These are phyloP conservation scores for Miltochrista miniata DNA, from an alignment of 2,888 invertebrate genomes.

Conservation along the genomic window DNA sequence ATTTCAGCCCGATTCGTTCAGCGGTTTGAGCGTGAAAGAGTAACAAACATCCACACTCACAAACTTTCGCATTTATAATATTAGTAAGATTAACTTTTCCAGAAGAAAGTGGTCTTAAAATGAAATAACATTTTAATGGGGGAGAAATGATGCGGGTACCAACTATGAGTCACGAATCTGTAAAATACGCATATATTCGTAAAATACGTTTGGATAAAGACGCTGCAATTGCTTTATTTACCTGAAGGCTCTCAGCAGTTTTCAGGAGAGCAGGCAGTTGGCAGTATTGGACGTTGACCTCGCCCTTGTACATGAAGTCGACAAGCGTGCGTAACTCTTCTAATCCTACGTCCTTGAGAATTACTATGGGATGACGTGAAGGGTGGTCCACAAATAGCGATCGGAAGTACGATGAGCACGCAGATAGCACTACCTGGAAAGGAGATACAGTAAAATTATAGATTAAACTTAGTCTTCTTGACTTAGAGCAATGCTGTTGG, in stretches of 20 bases:
- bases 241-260: conserved; percentile 96
- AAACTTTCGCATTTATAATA: no score
- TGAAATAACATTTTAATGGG: no score
- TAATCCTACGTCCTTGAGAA: conserved; percentile 96
- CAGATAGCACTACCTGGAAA: conserved; percentile 94
- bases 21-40: no score
- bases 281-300: conserved; percentile 97
- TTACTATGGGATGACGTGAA: conserved; percentile 96
- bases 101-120: no score
- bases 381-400: conserved; percentile 96
- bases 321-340: conserved; percentile 95
- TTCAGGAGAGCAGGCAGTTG: conserved; percentile 95
- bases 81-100: no score
- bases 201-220: no score
- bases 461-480: no score
- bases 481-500: no score
- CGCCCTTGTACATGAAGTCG: conserved; percentile 98
- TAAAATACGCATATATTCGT: no score
- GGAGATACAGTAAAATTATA: conserved; percentile 18
- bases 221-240: conserved; percentile 34
- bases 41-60: no score
- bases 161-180: neutral
- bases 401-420: conserved; percentile 97
- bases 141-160: no score
- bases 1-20: no score